phyloP scores from a whole-genome alignment of 2,888 invertebrate genomes.

The Pediacus dermestoides region DNA sequence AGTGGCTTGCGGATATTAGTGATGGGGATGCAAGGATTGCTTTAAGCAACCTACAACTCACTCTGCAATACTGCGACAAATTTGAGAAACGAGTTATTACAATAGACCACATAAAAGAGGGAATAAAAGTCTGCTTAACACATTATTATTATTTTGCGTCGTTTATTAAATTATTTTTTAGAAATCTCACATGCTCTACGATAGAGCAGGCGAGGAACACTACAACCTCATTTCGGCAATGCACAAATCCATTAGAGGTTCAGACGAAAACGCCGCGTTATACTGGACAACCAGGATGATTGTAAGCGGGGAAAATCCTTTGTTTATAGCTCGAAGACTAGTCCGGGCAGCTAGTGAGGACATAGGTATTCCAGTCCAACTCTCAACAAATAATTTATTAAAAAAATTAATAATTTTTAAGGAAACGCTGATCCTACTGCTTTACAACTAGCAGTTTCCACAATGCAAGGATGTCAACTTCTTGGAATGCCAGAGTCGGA shows the following conservation, averaged over 20 bases:
- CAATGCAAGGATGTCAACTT: conserved; percentile 74
- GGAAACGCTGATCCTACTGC: conserved; percentile 66
- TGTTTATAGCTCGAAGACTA: conserved; percentile 71
- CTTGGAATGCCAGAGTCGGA: conserved; percentile 81
- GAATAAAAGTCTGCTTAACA: conserved; percentile 58
- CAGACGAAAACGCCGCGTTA: conserved; percentile 74
- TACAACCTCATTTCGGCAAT: conserved; percentile 79
- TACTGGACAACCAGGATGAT: conserved; percentile 81
- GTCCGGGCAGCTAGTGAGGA: conserved; percentile 76
- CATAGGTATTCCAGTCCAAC: conserved; percentile 56
- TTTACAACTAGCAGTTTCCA: conserved; percentile 65
- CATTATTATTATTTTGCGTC: no score
- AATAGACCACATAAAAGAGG: conserved; percentile 66
- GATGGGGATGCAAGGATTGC: conserved; percentile 82
- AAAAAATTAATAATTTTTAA: conserved; percentile 41
- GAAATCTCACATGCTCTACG: conserved; percentile 75
- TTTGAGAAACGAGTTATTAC: conserved; percentile 54
- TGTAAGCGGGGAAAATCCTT: conserved; percentile 74
- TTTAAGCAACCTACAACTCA: conserved; percentile 70
- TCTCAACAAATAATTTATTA: not conserved
- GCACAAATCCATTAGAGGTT: conserved; percentile 78
- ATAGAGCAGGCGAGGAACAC: conserved; percentile 76
- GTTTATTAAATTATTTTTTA: conserved; percentile 40
- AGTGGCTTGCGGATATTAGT: conserved; percentile 70
- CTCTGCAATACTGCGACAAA: conserved; percentile 56